Percentiles rank a stretch among this genome's conserved stretches.
phyloP scores from a whole-genome alignment of 1,140 invertebrate species.

The Drosophila bocki region DNA sequence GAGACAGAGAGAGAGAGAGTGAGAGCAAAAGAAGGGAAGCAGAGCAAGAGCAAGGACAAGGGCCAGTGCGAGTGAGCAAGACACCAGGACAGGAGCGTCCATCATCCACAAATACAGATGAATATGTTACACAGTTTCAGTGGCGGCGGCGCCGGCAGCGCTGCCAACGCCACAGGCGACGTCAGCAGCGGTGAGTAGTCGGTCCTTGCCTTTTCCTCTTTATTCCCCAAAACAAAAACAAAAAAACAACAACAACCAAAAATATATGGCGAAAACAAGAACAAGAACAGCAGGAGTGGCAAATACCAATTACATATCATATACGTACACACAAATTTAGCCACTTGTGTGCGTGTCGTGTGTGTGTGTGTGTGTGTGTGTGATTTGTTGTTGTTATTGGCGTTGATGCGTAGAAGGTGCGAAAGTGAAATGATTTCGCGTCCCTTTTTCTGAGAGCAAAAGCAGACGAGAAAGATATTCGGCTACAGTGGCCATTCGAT shows the following conservation, averaged over 20 bases:
- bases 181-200: slow-evolving; percentile 71
- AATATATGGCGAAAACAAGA: slow-evolving; percentile 23
- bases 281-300: slow-evolving; percentile 43
- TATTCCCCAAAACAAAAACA: slow-evolving; percentile 22
- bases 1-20: background rate
- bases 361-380: slow-evolving; percentile 24
- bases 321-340: slow-evolving; percentile 14
- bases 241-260: slow-evolving; percentile 3
- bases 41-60: slow-evolving; percentile 8
- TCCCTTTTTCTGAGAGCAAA: slow-evolving; percentile 24
- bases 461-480: slow-evolving; percentile 4
- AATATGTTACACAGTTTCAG: slow-evolving; percentile 84
- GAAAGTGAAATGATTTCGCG: slow-evolving; percentile 73
- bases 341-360: slow-evolving; percentile 15
- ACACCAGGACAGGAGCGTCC: slow-evolving; percentile 4
- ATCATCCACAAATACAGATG: slow-evolving; percentile 63
- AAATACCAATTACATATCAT: slow-evolving; percentile 35
- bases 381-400: slow-evolving; percentile 25
- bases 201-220: background rate
- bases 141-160: slow-evolving; percentile 62
- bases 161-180: slow-evolving; percentile 66
- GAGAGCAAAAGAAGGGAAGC: background rate
- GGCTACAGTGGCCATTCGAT: slow-evolving; percentile 25
- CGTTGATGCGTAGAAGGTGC: slow-evolving; percentile 76
- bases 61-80: slow-evolving; percentile 14